phyloP scores from a whole-genome alignment of 2,113 vertebrate genomes.

The Sphaerodactylus townsendi region DNA sequence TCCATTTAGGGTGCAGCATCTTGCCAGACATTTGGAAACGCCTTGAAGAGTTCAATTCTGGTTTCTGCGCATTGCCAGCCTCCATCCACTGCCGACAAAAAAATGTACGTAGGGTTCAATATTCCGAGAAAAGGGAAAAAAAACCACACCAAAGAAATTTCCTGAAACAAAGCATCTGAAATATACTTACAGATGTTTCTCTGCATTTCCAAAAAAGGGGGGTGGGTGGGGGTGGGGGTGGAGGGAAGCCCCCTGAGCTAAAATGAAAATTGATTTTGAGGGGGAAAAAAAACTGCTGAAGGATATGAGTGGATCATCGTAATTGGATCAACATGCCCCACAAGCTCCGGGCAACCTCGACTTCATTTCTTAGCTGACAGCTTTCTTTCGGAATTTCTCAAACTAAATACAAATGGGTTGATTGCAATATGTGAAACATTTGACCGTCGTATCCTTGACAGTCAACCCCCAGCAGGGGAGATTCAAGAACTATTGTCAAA shows the following conservation, averaged over 20 bases:
- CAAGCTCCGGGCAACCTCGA: constrained; percentile 70
- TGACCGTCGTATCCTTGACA: constrained; percentile 74
- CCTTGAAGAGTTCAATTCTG: constrained; percentile 1
- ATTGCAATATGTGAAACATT: constrained; percentile 75
- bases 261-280: constrained; percentile 79
- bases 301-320: constrained; percentile 75
- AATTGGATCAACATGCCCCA: constrained; percentile 77
- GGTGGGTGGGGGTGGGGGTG: too few relatives aligned
- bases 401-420: constrained; percentile 72
- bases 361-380: constrained; percentile 76
- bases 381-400: constrained; percentile 76
- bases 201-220: constrained; percentile 54
- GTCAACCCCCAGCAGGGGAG: constrained; percentile 66
- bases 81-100: constrained; percentile 26
- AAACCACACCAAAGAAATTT: constrained; percentile 64
- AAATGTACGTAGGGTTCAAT: constrained; percentile 28
- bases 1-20: neutral
- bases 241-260: constrained; percentile 64
- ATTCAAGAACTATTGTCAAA: constrained; percentile 77
- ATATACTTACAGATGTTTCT: constrained; percentile 71
- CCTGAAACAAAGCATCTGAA: constrained; percentile 68
- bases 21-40: neutral
- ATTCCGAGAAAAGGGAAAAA: constrained; percentile 41
- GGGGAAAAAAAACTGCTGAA: constrained; percentile 67
- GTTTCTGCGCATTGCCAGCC: fast-evolving